Conservation (phyloP, 2,888 invertebrate species). For the Ethmia dodecea region DNA sequence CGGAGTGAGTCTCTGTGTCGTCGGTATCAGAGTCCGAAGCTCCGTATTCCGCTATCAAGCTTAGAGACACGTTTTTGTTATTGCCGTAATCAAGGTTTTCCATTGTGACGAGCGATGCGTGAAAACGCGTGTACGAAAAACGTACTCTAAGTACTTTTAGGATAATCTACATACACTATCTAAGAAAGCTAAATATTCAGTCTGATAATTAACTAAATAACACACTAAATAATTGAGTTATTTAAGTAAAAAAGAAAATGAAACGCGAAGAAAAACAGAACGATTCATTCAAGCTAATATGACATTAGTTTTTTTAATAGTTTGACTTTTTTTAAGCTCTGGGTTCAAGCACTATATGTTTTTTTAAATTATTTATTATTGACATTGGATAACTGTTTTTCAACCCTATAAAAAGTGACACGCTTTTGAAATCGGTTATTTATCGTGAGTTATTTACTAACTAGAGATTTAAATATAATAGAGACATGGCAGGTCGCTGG, state of each 20-base stretch:
- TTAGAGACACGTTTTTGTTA: conserved; percentile 69
- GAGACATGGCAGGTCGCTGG: no score
- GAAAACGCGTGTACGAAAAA: conserved; percentile 19
- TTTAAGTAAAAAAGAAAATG: conserved; percentile 9
- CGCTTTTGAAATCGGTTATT: no score
- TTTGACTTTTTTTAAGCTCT: no score
- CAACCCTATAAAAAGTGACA: no score
- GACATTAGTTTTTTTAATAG: conserved; percentile 3
- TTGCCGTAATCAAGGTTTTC: conserved; percentile 62
- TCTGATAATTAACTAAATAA: neutral
- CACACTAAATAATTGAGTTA: conserved; percentile 8
- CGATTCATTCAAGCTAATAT: conserved; percentile 3
- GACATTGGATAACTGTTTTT: no score
- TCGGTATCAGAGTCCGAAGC: conserved; percentile 68
- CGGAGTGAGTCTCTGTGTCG: conserved; percentile 55
- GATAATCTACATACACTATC: neutral
- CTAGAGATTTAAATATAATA: no score
- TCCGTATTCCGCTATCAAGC: conserved; percentile 66
- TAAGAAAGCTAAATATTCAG: neutral
- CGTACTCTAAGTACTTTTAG: conserved; percentile 6
- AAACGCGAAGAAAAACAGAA: conserved; percentile 14
- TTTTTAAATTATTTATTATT: no score
- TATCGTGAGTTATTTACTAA: no score
- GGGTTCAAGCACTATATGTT: no score
- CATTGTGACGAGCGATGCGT: conserved; percentile 42